Evolutionary conservation across 2,888 invertebrate species (phyloP), one percentile per base, ranked within the genome.

Genomic region (Entomobrya multifasciata): DNA sequence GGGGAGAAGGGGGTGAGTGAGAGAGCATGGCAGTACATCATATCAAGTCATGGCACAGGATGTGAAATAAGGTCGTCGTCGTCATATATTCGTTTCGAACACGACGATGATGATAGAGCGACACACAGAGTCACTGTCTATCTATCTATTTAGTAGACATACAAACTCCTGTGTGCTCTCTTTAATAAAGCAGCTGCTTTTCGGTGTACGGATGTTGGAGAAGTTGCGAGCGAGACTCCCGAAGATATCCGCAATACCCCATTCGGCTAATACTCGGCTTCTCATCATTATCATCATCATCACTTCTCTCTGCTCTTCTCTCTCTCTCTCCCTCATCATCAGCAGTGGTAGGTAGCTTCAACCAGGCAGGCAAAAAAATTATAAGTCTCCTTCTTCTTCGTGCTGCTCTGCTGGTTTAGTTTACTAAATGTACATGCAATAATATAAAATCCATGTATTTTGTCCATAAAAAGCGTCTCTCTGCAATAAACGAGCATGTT

Each of bases 151-250:
- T 49, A 8, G 17, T 49, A 36, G 36, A 36, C 36, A 36, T 8
- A 36, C 36, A 36, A 36, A 36, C 36, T n/a, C n/a, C n/a, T 36
- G 36, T 36, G 36, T 49, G 57, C 36, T 36, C 36, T 67, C 55
- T 78, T 74, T 86, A 27, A 65, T 80, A 80, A 74, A 86, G 86
- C 86, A 80, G 86, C 80, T 86, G 86, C 80, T 86, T 67, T 86
- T 80, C 70, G 85, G 78, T 78, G 57, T 47, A 72, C 78, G 78
- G 78, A 74, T 86, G 74, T 60, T 77, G 44, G 76, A 52, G 55
- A 65, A 74, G 57, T 22, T 55, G 55, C 74, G 55, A 74, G 52
- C 22, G 36, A 36, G 36, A 17, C 55, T 52, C 72, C 85, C 85
- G 85, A 86, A 49, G 55, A 22, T 47, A 36, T 60, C 85, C 85